Conservation (phyloP, 2,888 invertebrate species). For the Pollenia angustigena region DNA sequence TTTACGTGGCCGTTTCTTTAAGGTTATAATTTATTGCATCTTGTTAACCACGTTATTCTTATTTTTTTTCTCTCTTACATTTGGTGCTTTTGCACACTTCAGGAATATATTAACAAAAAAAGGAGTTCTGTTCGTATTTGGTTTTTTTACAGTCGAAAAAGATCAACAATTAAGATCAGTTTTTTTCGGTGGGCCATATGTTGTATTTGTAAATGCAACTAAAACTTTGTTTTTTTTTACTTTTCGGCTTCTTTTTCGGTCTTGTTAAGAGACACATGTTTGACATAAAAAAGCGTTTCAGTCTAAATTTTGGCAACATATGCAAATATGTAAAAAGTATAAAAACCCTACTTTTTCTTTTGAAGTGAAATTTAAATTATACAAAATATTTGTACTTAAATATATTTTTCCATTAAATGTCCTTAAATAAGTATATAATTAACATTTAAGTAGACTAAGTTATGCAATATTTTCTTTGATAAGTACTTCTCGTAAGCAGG, state of each 20-base stretch:
- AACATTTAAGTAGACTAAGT: conserved; percentile 1
- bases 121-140: conserved; percentile 48
- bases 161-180: conserved; percentile 79
- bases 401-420: background rate
- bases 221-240: background rate
- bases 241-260: background rate
- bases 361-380: conserved; percentile 7
- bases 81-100: conserved; percentile 57
- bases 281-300: conserved; percentile 6
- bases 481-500: background rate
- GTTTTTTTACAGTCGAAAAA: conserved; percentile 43
- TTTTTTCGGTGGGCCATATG: conserved; percentile 72
- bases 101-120: conserved; percentile 33
- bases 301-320: conserved; percentile 51
- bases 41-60: conserved; percentile 45
- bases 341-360: background rate
- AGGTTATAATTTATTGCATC: conserved; percentile 74
- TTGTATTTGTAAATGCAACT: conserved; percentile 38
- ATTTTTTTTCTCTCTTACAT: conserved; percentile 9
- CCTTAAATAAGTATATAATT: conserved; percentile 2
- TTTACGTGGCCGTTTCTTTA: conserved; percentile 46
- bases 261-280: conserved; percentile 45
- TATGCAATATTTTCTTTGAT: background rate
- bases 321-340: conserved; percentile 14
- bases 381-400: conserved; percentile 28